These are phyloP conservation scores for Pseudotriccus pelzelni DNA, from an alignment of 2,797 vertebrate species.

Conservation along the genomic window DNA sequence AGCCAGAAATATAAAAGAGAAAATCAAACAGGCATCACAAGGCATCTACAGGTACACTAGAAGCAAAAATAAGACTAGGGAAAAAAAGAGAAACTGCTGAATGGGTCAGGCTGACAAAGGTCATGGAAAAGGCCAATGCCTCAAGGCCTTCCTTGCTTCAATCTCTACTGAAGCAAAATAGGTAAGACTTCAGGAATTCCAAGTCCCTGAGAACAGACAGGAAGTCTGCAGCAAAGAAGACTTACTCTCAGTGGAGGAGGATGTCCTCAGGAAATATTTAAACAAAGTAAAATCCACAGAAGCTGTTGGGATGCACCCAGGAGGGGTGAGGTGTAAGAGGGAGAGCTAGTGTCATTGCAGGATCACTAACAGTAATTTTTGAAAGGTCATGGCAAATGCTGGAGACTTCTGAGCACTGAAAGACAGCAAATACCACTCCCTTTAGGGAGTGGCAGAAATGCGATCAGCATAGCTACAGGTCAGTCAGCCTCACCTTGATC, in stretches of 20 bases:
- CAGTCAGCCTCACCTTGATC: not conserved
- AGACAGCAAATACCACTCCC: not conserved
- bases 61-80: not conserved
- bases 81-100: not conserved
- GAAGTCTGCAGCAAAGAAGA: not conserved
- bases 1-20: not conserved
- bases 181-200: not conserved
- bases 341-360: not conserved
- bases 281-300: not conserved
- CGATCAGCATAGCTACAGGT: not conserved
- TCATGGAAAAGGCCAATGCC: not conserved
- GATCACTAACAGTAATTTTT: not conserved
- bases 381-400: not conserved
- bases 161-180: not conserved
- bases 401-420: not conserved
- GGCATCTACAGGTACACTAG: not conserved
- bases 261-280: not conserved
- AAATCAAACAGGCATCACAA: not conserved
- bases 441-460: not conserved
- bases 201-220: not conserved
- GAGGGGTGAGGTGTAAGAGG: not conserved
- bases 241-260: not conserved
- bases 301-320: not conserved
- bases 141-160: not conserved
- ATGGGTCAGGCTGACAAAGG: not conserved